Percentiles rank a stretch among this genome's conserved stretches.
Conservation (phyloP, 2,888 invertebrate genomes). For the Microchrysa polita region DNA sequence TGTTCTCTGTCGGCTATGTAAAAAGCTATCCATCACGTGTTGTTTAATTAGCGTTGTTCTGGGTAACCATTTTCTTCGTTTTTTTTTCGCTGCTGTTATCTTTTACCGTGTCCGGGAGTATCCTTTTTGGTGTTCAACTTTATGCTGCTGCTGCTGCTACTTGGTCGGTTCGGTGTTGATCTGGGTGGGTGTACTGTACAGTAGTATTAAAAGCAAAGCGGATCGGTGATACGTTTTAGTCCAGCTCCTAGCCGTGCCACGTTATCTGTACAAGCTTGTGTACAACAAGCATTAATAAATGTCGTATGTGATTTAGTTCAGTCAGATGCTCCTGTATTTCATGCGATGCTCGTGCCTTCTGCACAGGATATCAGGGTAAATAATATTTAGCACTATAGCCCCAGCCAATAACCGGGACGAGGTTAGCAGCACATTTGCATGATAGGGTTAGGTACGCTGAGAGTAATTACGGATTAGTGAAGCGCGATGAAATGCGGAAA, state of each 20-base stretch:
- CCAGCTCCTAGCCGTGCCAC: not conserved
- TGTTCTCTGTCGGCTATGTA: slow-evolving; percentile 33
- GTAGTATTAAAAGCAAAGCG: too few species aligned
- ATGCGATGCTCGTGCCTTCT: not conserved
- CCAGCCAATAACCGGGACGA: too few species aligned
- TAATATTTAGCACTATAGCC: slow-evolving; percentile 23
- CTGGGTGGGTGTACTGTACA: too few species aligned
- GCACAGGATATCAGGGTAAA: too few species aligned
- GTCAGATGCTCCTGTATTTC: slow-evolving; percentile 9
- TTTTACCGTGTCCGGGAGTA: not conserved
- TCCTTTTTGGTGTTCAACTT: slow-evolving; percentile 15
- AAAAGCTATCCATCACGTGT: slow-evolving; percentile 44
- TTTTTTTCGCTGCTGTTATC: too few species aligned
- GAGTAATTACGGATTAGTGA: too few species aligned
- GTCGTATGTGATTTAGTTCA: slow-evolving; percentile 43
- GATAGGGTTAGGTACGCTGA: too few species aligned
- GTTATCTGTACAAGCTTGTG: slow-evolving; percentile 14
- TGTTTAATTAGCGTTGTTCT: slow-evolving; percentile 45
- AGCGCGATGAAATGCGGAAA: too few species aligned
- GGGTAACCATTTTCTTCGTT: slow-evolving; percentile 41
- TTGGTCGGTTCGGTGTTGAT: too few species aligned
- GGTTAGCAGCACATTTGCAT: slow-evolving; percentile 31
- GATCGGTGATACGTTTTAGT: not conserved
- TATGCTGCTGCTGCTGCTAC: not conserved
- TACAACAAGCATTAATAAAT: slow-evolving; percentile 40